Evolutionary conservation across 2,888 invertebrate genomes (phyloP).

Genomic region (Theodoxus fluviatilis): DNA sequence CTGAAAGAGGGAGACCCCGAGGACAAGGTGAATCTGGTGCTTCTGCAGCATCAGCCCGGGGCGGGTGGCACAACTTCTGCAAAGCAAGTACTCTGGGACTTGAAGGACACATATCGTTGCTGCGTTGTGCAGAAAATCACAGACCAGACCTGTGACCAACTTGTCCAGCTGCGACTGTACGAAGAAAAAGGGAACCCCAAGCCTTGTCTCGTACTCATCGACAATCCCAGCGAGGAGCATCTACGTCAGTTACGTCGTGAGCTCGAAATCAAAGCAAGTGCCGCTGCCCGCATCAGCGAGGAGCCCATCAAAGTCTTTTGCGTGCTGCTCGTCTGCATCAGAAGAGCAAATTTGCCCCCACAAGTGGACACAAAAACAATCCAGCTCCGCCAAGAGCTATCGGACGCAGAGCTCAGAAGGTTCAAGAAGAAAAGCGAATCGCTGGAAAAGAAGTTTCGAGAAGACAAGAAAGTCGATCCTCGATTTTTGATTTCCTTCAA

Average conservation of each 20-base stretch:
- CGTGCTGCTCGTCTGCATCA: conserved; percentile 31
- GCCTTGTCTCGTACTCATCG: conserved; percentile 45
- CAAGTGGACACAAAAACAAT: background rate
- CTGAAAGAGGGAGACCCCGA: conserved; percentile 33
- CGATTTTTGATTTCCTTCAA: conserved; percentile 47
- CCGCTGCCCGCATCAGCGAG: conserved; percentile 26
- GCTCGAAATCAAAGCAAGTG: conserved; percentile 34
- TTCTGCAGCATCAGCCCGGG: conserved; percentile 48
- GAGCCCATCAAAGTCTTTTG: conserved; percentile 30
- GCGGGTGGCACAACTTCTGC: conserved; percentile 51
- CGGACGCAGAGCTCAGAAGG: conserved; percentile 38
- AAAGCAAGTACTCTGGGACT: conserved; percentile 46
- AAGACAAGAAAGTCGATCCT: conserved; percentile 37
- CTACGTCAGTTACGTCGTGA: conserved; percentile 28
- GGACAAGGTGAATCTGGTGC: conserved; percentile 37
- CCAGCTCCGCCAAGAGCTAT: conserved; percentile 37
- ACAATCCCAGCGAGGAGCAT: conserved; percentile 44
- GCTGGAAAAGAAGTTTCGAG: conserved; percentile 35
- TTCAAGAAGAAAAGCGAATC: conserved; percentile 38
- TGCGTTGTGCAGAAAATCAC: conserved; percentile 45
- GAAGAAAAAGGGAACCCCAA: conserved; percentile 37
- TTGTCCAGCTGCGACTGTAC: conserved; percentile 36
- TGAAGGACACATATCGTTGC: conserved; percentile 40
- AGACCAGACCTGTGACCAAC: conserved; percentile 42
- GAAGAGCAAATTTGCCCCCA: conserved; percentile 26